Evolutionary conservation across 2,113 vertebrate species (phyloP), one percentile per base, ranked within the genome.

Genomic region (Indicator maculatus): DNA sequence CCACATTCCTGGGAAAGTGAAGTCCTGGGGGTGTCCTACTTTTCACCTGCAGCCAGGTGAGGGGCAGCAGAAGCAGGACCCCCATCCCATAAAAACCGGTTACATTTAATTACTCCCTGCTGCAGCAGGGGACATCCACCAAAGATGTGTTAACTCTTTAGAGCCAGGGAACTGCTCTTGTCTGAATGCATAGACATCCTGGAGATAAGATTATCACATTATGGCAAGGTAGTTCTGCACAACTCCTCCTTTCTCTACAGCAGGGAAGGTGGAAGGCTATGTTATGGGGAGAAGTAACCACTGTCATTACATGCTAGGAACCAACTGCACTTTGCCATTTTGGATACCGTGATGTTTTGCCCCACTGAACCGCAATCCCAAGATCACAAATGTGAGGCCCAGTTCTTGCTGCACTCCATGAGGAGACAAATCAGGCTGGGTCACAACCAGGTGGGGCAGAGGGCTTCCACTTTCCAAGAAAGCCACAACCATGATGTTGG

Each of bases 121-220:
- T 33, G 41, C 45, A 70, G n/a, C 14, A 58, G 36, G 36, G 36
- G 36, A 23, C 36, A 53, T 13, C 8, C 28, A 55, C 16, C 15
- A 30, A 71, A 64, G 36, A 33, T 14, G 11, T 5, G 5, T 71
- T 84, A 64, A 64, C 38, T 7, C 70, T 75, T 71, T 27, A 31
- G 1, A 86, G 44, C 0, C 23, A 21, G 19, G 30, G 23, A 85
- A 87, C 28, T 6, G 20, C 23, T 73, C 27, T 5, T 44, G 8
- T 26, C 8, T 73, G 9, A 0, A 0, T 15, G 30, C 55, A 63
- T 0, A 0, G 39, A n/a, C 45, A 30, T 30, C n/a, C 39, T 11
- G 5, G 20, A 12, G 5, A 5, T 6, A 6, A 44, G 67, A 66
- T 26, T 70, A 65, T 19, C 60, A 63, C 15, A 28, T 19, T 17